A percentile compares a stretch with the other conserved stretches of the same genome.
Evolutionary conservation across 2,888 invertebrate genomes (phyloP).

Genomic region (Girardia tigrina): DNA sequence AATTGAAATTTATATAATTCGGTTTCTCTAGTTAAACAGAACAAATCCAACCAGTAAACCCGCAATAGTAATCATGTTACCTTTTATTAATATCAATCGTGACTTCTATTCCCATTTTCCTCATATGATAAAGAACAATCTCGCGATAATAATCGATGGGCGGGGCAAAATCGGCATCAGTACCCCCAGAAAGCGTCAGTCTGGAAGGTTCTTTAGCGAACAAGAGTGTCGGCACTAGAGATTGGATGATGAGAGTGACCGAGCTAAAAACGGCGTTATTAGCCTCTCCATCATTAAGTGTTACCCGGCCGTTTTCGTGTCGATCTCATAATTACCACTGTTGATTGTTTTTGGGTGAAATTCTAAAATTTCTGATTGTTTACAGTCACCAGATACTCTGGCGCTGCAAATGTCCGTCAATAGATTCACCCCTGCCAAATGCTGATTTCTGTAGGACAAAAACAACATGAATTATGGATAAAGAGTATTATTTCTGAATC

Average conservation of each 20-base stretch:
- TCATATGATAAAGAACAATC: neutral
- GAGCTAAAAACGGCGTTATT: slow-evolving; percentile 7
- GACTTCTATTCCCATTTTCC: neutral
- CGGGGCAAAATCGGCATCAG: slow-evolving; percentile 25
- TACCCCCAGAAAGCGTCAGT: neutral
- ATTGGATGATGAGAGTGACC: neutral
- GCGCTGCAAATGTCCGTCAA: neutral
- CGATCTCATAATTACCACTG: neutral
- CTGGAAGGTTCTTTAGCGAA: neutral
- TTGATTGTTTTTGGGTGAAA: neutral
- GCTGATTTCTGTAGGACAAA: slow-evolving; percentile 11
- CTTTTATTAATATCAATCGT: neutral
- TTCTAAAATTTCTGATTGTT: neutral
- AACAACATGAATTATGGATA: no score
- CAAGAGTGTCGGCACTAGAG: neutral
- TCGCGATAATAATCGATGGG: slow-evolving; percentile 5
- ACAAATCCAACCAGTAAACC: no score
- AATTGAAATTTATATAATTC: no score
- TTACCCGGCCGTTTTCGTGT: slow-evolving; percentile 17
- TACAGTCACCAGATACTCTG: neutral
- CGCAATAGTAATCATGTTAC: no score
- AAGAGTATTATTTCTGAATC: no score
- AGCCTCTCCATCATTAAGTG: neutral
- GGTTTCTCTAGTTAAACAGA: no score
- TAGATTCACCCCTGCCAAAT: neutral